Base-by-base conservation (phyloP, 2,113 vertebrate species). In the Percina caprodes region DNA sequence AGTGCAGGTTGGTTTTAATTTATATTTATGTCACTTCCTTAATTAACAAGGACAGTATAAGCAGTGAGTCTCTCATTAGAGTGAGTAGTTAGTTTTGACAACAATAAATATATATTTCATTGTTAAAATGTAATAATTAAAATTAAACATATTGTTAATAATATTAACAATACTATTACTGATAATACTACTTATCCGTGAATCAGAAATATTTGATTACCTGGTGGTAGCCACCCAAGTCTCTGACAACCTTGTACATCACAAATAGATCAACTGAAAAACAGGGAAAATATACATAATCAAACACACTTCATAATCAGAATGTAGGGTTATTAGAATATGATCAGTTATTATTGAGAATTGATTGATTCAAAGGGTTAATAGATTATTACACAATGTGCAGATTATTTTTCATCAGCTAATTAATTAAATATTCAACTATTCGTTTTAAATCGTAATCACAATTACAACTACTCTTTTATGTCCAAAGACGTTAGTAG, bases 141-240 rank as follows among this genome's bases (percentile, higher is more conserved):
- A 42, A 42, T 7, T 3, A 0, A 62, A 42, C 13, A n/a, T 61
- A n/a, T 5, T 62, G 21, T 62, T 42, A 62, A 11, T n/a, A 39
- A 69, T 52, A 35, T 5, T 24, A 18, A 18, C 2, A 52, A 4
- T 35, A 23, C 11, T 13, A 30, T 5, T 1, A 16, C 13, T 30
- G 16, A 15, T 5, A n/a, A 46, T 14, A 33, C 21, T 11, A 26
- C n/a, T 42, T 42, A 42, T 39, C 39, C 0, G 15, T 65, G 11
- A 30, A 46, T 9, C 1, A 8, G 15, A 54, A 54, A 48, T 42
- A 52, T 30, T 15, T 56, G 2, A 6, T 89, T 92, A 96, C 95
- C 94, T 95, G 92, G 26, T 94, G 90, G 85, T 96, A 96, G 83
- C 95, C 95, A 0, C 95, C 95, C 24, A 95, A 58, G 2, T 91